Evolutionary conservation across 2,888 invertebrate genomes (phyloP).

Genomic region (Pimpla rufipes): DNA sequence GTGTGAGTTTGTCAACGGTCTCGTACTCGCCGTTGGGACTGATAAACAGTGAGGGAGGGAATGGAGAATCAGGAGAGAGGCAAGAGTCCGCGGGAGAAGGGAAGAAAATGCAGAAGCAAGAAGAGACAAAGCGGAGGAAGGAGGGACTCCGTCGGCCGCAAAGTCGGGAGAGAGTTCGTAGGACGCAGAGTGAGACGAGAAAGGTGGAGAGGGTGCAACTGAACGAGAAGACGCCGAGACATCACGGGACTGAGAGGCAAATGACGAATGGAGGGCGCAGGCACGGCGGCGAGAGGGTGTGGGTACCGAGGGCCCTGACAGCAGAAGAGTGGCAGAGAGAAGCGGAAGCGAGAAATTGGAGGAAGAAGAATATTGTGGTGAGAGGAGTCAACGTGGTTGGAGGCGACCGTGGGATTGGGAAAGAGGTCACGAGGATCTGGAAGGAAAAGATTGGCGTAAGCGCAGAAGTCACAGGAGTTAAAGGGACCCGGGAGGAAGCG

Average conservation of each 20-base stretch:
- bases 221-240: too few species aligned
- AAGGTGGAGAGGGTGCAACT: not conserved
- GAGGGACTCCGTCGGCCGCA: too few species aligned
- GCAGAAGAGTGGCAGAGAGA: conserved; percentile 24
- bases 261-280: not conserved
- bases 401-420: not conserved
- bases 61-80: too few species aligned
- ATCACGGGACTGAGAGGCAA: not conserved
- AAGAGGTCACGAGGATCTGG: not conserved
- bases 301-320: not conserved
- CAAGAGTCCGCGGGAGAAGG: too few species aligned
- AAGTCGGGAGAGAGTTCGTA: not conserved
- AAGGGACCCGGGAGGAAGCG: not conserved
- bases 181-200: conserved; percentile 3
- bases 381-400: not conserved
- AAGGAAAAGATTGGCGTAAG: not conserved
- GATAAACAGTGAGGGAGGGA: too few species aligned
- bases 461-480: not conserved
- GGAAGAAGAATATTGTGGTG: conserved; percentile 33
- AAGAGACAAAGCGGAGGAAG: too few species aligned
- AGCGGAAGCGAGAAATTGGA: not conserved
- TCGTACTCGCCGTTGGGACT: too few species aligned
- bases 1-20: too few species aligned
- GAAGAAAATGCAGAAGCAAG: too few species aligned
- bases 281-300: not conserved